Base-by-base conservation (phyloP, 1,140 invertebrate genomes). In the Cyclina sinensis region DNA sequence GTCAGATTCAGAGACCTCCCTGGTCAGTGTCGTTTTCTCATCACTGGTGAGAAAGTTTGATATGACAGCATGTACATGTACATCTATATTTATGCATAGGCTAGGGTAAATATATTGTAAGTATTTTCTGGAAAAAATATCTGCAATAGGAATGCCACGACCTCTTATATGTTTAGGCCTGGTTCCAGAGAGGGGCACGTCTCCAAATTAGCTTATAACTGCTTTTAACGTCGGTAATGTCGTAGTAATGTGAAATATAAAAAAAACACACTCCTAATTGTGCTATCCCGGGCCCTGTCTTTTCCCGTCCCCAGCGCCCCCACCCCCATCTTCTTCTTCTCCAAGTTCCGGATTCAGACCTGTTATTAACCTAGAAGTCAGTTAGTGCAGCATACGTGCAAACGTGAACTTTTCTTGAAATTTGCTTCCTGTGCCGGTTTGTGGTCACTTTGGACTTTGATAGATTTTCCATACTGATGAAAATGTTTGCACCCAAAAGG, bases 301-400 rank as follows among this genome's bases (percentile, higher is more conserved):
- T n/a, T n/a, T n/a, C n/a, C n/a, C n/a, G n/a, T n/a, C n/a, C n/a
- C n/a, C n/a, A n/a, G n/a, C n/a, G n/a, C n/a, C n/a, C n/a, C n/a
- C n/a, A n/a, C n/a, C n/a, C n/a, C n/a, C n/a, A n/a, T n/a, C n/a
- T n/a, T n/a, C n/a, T n/a, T n/a, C n/a, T n/a, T n/a, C n/a, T n/a
- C n/a, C n/a, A n/a, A n/a, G n/a, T n/a, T n/a, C n/a, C n/a, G n/a
- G n/a, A n/a, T n/a, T n/a, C n/a, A n/a, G n/a, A n/a, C n/a, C n/a
- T n/a, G n/a, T n/a, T n/a, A n/a, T n/a, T n/a, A 0, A 96, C 85
- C 39, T 93, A 88, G 21, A 96, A 91, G 86, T 96, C 93, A 96
- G 54, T 78, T 91, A 90, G 3, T 96, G 79, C 27, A 95, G 57
- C 94, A 96, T 95, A 18, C 94, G 79, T 88, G 93, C 48, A 96